phyloP scores from a whole-genome alignment of 30 jellyfish, hydroid and myxozoan genomes.

The Turritopsis rubra region DNA sequence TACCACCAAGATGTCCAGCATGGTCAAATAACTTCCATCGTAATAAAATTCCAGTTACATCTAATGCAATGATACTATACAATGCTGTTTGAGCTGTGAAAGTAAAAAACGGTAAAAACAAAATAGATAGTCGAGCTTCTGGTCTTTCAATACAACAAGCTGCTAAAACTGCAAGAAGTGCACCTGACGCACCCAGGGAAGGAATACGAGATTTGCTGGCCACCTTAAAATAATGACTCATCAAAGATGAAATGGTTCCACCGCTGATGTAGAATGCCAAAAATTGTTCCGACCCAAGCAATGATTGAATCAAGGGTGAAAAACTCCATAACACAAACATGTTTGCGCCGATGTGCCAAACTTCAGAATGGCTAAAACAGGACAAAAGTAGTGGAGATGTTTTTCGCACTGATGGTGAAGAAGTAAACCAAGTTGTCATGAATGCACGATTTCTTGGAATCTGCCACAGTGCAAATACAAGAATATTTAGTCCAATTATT shows the following conservation, averaged over 20 bases:
- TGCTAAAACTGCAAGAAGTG: constrained; percentile 89
- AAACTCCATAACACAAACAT: constrained; percentile 98
- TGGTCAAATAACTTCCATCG: constrained; percentile 95
- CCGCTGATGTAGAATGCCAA: constrained; percentile 88
- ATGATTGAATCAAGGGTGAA: constrained; percentile 67
- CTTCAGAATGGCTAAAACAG: constrained; percentile 84
- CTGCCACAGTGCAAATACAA: constrained; percentile 73
- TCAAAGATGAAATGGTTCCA: constrained; percentile 75
- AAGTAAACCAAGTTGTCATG: constrained; percentile 83
- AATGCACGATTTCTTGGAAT: constrained; percentile 50
- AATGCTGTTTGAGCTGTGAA: constrained; percentile 94
- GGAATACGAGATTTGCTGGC: constrained; percentile 45
- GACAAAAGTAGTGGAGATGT: constrained; percentile 68
- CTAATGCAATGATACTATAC: constrained; percentile 83
- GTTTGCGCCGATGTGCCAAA: constrained; percentile 93
- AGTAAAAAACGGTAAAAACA: constrained; percentile 87
- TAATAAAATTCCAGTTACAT: constrained; percentile 77
- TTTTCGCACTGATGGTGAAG: constrained; percentile 38
- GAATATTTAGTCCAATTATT: constrained; percentile 60
- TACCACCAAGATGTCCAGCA: constrained; percentile 98
- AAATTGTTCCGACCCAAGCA: constrained; percentile 88
- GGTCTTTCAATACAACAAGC: constrained; percentile 89
- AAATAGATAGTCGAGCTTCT: constrained; percentile 78
- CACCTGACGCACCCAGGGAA: constrained; percentile 97
- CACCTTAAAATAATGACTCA: constrained; percentile 74